Evolutionary conservation across 2,888 invertebrate genomes (phyloP).

Genomic region (Caenorhabditis doughertyi): DNA sequence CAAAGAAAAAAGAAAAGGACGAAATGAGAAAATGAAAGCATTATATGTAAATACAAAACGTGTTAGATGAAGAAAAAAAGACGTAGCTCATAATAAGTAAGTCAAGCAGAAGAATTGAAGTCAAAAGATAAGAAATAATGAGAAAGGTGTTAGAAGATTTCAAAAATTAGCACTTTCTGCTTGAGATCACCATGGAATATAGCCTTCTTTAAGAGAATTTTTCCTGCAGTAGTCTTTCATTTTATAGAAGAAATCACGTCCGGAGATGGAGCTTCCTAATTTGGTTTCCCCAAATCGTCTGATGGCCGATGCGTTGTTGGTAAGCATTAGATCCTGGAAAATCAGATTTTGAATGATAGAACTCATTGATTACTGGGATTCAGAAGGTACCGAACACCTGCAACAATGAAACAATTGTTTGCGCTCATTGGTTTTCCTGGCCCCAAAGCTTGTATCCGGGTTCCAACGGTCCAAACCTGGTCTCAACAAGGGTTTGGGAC

Average conservation of each 20-base stretch:
- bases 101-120: not conserved
- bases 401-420: too few relatives aligned
- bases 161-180: not conserved
- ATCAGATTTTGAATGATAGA: not conserved
- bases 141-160: not conserved
- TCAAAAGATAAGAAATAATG: not conserved
- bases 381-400: too few relatives aligned
- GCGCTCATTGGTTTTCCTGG: too few relatives aligned
- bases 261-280: not conserved
- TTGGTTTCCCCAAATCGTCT: not conserved
- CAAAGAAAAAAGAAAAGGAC: not conserved
- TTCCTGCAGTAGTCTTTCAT: not conserved
- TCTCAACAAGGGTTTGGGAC: too few relatives aligned
- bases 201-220: not conserved
- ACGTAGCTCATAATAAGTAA: not conserved
- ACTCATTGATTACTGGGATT: not conserved
- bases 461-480: too few relatives aligned
- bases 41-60: not conserved
- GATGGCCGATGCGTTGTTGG: not conserved
- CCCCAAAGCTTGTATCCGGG: too few relatives aligned
- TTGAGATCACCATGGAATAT: slow-evolving; percentile 5
- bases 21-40: not conserved
- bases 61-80: not conserved
- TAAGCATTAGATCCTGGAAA: slow-evolving; percentile 4
- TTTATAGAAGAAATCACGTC: slow-evolving; percentile 3